Base-by-base conservation (phyloP, 2,113 vertebrate genomes). In the Grantiella picta region DNA sequence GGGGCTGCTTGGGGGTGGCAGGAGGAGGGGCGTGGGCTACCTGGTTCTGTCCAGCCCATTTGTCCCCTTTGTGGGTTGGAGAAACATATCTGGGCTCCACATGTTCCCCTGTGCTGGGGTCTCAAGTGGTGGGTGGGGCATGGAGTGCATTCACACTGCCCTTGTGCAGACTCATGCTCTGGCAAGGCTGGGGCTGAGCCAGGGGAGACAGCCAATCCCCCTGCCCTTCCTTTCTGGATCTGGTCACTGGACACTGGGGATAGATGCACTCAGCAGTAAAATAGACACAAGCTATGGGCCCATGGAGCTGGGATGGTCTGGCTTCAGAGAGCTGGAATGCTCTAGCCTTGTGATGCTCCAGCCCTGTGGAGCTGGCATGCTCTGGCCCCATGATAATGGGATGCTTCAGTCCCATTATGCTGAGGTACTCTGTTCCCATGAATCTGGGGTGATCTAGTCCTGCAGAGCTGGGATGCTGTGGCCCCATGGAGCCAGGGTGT, bases 261-360 rank as follows among this genome's bases (percentile, higher is more conserved):
- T 25, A 50, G 75, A 49, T 19, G 15, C 7, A 38, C 3, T 29
- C 27, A 15, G 17, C 8, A 21, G 44, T 44, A 33, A 38, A 76
- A 45, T 33, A 56, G 25, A 69, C 22, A 9, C 1, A 3, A 38
- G 28, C 31, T 77, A 2, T 0, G 0, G 14, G 12, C 14, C 11
- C 6, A 3, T 56, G 38, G n/a, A n/a, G 23, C 27, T 72, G 25
- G 27, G 60, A 54, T 72, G 12, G 9, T 71, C 50, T 12, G 6
- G 14, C 36, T 44, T 42, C 28, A 38, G 25, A 9, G 44, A 36
- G 11, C 31, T 31, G 11, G 13, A 17, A n/a, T 59, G 78, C 24
- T 82, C 7, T 44, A 17, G 42, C 42, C 42, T 42, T 42, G 42
- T 42, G 38, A 16, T 19, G 0, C 45, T 82, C 54, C 29, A 70